These are phyloP conservation scores for Aspidoscelis tigris DNA, from an alignment of 2,113 vertebrate species.

Conservation along the genomic window DNA sequence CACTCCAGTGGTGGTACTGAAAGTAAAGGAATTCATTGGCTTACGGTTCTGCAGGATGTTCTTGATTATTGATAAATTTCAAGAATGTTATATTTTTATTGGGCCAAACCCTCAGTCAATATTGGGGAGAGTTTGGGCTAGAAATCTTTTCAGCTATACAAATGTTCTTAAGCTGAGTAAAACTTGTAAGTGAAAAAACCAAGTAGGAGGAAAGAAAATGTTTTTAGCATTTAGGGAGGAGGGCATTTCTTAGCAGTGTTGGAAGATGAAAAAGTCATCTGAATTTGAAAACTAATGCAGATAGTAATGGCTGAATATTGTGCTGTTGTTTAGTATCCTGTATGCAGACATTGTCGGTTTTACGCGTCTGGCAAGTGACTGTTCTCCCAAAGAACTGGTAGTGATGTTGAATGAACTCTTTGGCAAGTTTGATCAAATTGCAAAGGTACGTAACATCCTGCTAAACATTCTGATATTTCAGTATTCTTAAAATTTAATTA, in stretches of 20 bases:
- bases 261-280: not conserved
- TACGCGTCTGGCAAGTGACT: conserved; percentile 94
- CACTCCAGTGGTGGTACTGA: too few species aligned
- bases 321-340: conserved; percentile 83
- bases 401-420: conserved; percentile 97
- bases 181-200: not conserved
- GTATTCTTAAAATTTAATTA: not conserved
- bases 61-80: too few species aligned
- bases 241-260: not conserved
- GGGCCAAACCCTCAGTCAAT: not conserved
- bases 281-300: accelerated
- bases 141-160: not conserved
- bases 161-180: not conserved
- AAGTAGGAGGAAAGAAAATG: too few species aligned
- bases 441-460: conserved; percentile 82
- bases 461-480: not conserved
- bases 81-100: too few species aligned
- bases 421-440: conserved; percentile 98
- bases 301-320: conserved; percentile 8
- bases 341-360: conserved; percentile 99
- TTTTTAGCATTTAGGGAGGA: too few species aligned
- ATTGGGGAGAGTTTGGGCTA: not conserved
- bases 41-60: too few species aligned
- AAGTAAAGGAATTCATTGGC: too few species aligned
- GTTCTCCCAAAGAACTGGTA: conserved; percentile 96